A percentile compares a stretch with the other conserved stretches of the same genome.
These are phyloP conservation scores for Drosophila anomalipes DNA, from an alignment of 2,888 invertebrate genomes.

Conservation along the genomic window DNA sequence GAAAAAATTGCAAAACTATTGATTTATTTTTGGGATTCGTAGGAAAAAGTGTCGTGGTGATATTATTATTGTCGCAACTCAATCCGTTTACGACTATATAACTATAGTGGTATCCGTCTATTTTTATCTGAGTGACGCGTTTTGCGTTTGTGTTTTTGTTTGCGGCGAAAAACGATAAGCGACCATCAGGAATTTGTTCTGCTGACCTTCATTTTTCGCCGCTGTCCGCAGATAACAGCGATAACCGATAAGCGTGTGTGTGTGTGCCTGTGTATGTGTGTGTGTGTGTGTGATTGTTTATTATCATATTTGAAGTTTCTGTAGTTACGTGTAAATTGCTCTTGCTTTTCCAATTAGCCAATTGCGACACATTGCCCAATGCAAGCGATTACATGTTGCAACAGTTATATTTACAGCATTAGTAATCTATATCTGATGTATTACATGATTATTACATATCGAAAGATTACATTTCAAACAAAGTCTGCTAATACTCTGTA, in stretches of 20 bases:
- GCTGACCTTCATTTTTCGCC: slow-evolving; percentile 82
- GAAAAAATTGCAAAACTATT: neutral
- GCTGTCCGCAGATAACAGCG: slow-evolving; percentile 57
- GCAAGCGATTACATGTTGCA: slow-evolving; percentile 24
- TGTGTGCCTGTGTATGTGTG: slow-evolving; percentile 4
- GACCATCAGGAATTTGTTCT: slow-evolving; percentile 73
- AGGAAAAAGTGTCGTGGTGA: neutral
- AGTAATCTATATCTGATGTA: slow-evolving; percentile 16
- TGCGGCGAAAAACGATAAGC: slow-evolving; percentile 68
- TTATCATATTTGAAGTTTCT: slow-evolving; percentile 54
- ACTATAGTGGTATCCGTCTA: slow-evolving; percentile 33
- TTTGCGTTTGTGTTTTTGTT: slow-evolving; percentile 30
- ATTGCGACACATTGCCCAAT: slow-evolving; percentile 36
- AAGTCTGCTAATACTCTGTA: neutral
- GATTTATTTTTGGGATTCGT: neutral
- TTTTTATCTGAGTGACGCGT: slow-evolving; percentile 64
- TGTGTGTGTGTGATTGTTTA: slow-evolving; percentile 41
- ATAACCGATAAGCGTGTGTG: slow-evolving; percentile 61
- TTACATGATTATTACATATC: neutral
- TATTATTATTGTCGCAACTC: too few relatives aligned
- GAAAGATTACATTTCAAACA: slow-evolving; percentile 18
- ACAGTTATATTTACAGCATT: slow-evolving; percentile 7
- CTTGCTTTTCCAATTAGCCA: slow-evolving; percentile 38
- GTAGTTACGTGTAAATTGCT: slow-evolving; percentile 44
- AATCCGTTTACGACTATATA: neutral